Conservation (phyloP, 2,888 invertebrate species). For the Rugalucina vietnamica region DNA sequence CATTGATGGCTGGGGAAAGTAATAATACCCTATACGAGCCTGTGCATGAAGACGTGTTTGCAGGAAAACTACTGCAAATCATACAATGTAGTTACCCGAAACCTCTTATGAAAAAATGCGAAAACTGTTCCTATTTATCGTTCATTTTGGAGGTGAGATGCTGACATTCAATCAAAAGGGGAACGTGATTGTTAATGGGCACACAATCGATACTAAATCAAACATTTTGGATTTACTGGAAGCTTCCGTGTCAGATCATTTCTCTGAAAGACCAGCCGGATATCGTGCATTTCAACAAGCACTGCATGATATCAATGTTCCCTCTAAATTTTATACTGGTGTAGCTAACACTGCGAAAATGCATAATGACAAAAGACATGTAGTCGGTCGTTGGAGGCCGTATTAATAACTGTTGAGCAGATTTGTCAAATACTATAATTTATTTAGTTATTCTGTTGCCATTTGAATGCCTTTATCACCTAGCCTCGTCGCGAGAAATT, state of each 20-base stretch:
- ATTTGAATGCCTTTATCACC: no score
- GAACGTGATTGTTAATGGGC: neutral
- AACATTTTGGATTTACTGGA: constrained; percentile 1
- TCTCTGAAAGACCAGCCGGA: neutral
- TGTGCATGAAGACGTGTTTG: neutral
- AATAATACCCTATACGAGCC: neutral
- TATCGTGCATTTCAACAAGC: neutral
- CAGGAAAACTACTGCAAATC: neutral
- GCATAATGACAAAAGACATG: neutral
- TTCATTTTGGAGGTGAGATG: neutral
- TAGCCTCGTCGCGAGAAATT: no score
- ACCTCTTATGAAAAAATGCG: neutral
- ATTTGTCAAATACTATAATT: no score
- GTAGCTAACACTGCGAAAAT: neutral
- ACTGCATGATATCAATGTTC: neutral
- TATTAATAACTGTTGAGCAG: no score
- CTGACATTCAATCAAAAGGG: neutral
- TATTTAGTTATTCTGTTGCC: no score
- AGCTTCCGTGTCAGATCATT: neutral
- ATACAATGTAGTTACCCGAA: neutral
- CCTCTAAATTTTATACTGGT: neutral
- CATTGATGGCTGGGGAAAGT: neutral
- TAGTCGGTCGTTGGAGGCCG: neutral
- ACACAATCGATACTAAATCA: neutral
- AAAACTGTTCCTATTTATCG: neutral